These are phyloP conservation scores for Sarcophilus harrisii DNA, from an alignment of 2,797 vertebrate genomes.

Conservation along the genomic window DNA sequence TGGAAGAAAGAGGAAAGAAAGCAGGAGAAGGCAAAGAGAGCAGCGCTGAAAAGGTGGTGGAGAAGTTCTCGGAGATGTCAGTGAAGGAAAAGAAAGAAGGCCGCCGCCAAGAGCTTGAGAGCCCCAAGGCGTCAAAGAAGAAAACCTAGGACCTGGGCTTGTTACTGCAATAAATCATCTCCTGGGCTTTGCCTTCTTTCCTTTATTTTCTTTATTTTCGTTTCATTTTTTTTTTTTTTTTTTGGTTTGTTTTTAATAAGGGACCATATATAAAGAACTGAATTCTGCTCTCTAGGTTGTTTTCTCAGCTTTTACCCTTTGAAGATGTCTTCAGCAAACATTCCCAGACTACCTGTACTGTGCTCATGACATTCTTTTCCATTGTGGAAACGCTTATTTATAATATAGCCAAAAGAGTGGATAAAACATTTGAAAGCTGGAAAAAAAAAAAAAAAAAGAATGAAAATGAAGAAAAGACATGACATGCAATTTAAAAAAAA, in stretches of 20 bases:
- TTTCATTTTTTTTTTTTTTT: no score
- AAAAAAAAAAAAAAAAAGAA: background rate
- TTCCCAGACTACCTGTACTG: background rate
- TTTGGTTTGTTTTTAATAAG: background rate
- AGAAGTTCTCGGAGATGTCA: background rate
- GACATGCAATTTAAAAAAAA: background rate
- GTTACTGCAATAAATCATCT: background rate
- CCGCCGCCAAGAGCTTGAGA: background rate
- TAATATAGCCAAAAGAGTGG: background rate
- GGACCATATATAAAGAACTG: background rate
- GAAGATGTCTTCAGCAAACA: background rate
- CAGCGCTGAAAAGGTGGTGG: background rate
- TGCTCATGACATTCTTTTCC: background rate
- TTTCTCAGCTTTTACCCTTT: background rate
- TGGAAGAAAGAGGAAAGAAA: background rate
- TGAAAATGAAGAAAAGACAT: background rate
- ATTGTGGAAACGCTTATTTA: background rate
- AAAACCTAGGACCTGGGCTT: background rate
- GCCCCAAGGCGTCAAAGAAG: background rate
- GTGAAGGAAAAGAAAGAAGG: background rate
- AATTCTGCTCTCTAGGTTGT: background rate
- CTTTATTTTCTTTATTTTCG: background rate
- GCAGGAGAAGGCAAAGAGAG: background rate
- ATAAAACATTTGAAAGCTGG: background rate
- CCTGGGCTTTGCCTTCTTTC: background rate